Percentiles rank a stretch among this genome's conserved stretches.
Conservation (phyloP, 1,140 invertebrate genomes). For the Riptortus pedestris region DNA sequence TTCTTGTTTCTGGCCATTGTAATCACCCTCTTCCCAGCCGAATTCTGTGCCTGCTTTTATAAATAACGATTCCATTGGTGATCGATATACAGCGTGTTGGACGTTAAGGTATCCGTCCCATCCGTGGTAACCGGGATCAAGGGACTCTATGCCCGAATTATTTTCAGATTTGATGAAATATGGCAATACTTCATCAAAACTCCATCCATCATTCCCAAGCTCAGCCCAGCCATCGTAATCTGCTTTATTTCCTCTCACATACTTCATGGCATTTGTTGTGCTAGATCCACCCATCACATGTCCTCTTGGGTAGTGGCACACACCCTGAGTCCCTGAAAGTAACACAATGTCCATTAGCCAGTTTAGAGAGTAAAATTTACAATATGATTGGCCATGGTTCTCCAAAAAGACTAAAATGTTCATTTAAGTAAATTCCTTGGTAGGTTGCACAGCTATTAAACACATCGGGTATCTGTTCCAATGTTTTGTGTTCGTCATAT, state of each 20-base stretch:
- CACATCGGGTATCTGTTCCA: too few species aligned
- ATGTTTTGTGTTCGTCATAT: too few species aligned
- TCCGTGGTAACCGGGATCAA: constrained; percentile 25
- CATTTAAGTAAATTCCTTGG: too few species aligned
- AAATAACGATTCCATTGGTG: not conserved
- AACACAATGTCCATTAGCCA: too few species aligned
- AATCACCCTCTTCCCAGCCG: not conserved
- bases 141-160: not conserved
- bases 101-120: constrained; percentile 5
- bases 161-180: constrained; percentile 41
- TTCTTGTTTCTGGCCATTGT: constrained; percentile 16
- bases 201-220: constrained; percentile 49
- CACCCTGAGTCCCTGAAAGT: constrained; percentile 32
- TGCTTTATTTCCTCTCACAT: constrained; percentile 76
- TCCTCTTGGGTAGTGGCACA: constrained; percentile 60
- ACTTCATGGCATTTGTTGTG: constrained; percentile 89
- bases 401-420: too few species aligned
- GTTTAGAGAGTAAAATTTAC: too few species aligned
- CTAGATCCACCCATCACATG: constrained; percentile 79
- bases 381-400: too few species aligned
- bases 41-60: constrained; percentile 1
- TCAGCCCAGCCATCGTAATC: constrained; percentile 87
- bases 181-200: constrained; percentile 45
- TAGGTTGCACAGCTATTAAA: too few species aligned
- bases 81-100: not conserved